Percentiles rank a stretch among this genome's conserved stretches.
Evolutionary conservation across 2,113 vertebrate genomes (phyloP).

Genomic region (Passer domesticus): DNA sequence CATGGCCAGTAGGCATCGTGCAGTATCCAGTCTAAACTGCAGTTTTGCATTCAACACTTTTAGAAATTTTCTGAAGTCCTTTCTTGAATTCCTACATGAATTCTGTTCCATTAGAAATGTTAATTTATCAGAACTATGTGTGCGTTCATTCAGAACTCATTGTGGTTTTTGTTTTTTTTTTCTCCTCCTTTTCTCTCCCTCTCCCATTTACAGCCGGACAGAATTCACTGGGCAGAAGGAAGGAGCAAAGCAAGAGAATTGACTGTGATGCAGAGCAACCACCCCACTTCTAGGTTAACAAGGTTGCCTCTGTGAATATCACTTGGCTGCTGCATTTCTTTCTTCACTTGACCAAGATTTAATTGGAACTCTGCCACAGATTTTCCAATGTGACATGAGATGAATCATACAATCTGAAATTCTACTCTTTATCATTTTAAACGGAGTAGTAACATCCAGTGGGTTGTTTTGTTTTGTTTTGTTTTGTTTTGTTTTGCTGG

Average conservation of each 20-base stretch:
- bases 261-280: neutral
- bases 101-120: neutral
- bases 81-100: neutral
- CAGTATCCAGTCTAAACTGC: neutral
- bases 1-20: fast-evolving
- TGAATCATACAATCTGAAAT: neutral
- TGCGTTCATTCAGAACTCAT: neutral
- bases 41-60: neutral
- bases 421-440: neutral
- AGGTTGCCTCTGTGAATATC: neutral
- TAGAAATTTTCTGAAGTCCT: neutral
- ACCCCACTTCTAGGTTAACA: neutral
- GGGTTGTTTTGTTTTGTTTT: neutral
- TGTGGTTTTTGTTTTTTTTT: neutral
- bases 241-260: neutral
- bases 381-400: neutral
- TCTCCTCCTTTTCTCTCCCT: neutral
- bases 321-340: neutral
- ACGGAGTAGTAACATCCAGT: neutral
- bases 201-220: neutral
- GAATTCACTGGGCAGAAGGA: neutral
- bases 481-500: neutral
- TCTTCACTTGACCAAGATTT: neutral
- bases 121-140: neutral
- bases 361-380: neutral